These are phyloP conservation scores for Sisyra terminalis DNA, from an alignment of 2,888 invertebrate genomes.

Conservation along the genomic window DNA sequence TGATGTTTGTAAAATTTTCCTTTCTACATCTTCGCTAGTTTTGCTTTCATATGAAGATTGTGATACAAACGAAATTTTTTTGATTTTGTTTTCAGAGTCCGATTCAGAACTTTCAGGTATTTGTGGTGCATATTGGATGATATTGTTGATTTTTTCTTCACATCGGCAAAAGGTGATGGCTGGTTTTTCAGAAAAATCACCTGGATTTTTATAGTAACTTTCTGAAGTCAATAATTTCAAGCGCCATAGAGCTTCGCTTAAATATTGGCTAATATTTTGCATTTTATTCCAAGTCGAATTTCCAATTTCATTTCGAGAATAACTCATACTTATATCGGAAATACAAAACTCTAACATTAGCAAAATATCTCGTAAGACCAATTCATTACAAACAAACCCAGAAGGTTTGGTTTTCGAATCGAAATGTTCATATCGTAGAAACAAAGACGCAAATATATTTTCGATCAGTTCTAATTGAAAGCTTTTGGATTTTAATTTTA, in stretches of 20 bases:
- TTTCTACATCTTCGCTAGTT: background rate
- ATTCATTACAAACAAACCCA: conserved; percentile 41
- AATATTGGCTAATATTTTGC: conserved; percentile 24
- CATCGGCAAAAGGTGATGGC: conserved; percentile 16
- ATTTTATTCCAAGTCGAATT: conserved; percentile 13
- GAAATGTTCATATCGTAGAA: conserved; percentile 44
- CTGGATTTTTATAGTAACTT: conserved; percentile 30
- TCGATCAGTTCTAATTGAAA: conserved; percentile 47
- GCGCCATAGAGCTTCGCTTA: conserved; percentile 56
- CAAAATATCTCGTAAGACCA: conserved; percentile 39
- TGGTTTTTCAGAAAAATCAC: conserved; percentile 21
- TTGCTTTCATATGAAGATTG: conserved; percentile 20
- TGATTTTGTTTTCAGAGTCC: conserved; percentile 28
- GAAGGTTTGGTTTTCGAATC: conserved; percentile 19
- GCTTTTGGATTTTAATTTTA: conserved; percentile 29
- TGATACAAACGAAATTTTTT: conserved; percentile 23
- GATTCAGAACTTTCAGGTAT: conserved; percentile 23
- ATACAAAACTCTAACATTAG: conserved; percentile 37
- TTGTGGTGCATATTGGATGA: conserved; percentile 8
- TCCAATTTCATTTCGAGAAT: conserved; percentile 14
- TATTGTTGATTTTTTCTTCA: conserved; percentile 15
- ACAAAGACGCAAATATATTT: conserved; percentile 54
- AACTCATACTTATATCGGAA: conserved; percentile 25
- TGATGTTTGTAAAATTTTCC: background rate
- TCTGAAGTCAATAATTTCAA: conserved; percentile 46